Evolutionary conservation across 1,140 invertebrate genomes (phyloP).

Genomic region (Helicorthomorpha holstii): DNA sequence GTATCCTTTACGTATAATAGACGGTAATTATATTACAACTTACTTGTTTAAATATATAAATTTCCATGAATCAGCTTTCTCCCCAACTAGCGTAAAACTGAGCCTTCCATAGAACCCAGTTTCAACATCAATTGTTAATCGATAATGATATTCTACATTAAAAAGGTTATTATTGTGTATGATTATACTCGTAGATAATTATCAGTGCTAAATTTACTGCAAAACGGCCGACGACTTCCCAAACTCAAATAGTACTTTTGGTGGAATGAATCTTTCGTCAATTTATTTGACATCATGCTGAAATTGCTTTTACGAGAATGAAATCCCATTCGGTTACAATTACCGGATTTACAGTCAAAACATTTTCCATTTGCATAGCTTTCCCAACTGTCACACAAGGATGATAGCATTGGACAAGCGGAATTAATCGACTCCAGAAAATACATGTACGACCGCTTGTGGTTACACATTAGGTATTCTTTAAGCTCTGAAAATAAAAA

Average conservation of each 20-base stretch:
- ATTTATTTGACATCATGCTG: no score
- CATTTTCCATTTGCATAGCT: constrained; percentile 54
- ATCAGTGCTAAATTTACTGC: neutral
- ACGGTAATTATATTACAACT: neutral
- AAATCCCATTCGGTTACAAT: neutral
- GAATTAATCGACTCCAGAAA: constrained; percentile 67
- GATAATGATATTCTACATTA: neutral
- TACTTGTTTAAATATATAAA: neutral
- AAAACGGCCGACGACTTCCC: no score
- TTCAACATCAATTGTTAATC: neutral
- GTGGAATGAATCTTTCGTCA: neutral
- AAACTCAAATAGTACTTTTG: neutral
- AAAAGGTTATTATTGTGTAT: neutral
- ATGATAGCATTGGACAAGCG: constrained; percentile 50
- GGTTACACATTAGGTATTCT: constrained; percentile 63
- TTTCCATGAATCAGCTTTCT: neutral
- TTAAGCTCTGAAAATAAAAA: neutral
- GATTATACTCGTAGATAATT: neutral
- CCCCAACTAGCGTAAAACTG: neutral
- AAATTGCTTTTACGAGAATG: neutral
- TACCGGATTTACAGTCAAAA: constrained; percentile 32
- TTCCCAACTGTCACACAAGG: constrained; percentile 57
- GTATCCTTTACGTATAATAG: neutral
- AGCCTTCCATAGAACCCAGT: neutral
- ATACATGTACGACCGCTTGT: constrained; percentile 61